Base-by-base conservation (phyloP, 2,113 vertebrate species). In the Hippocampus guttulatus region DNA sequence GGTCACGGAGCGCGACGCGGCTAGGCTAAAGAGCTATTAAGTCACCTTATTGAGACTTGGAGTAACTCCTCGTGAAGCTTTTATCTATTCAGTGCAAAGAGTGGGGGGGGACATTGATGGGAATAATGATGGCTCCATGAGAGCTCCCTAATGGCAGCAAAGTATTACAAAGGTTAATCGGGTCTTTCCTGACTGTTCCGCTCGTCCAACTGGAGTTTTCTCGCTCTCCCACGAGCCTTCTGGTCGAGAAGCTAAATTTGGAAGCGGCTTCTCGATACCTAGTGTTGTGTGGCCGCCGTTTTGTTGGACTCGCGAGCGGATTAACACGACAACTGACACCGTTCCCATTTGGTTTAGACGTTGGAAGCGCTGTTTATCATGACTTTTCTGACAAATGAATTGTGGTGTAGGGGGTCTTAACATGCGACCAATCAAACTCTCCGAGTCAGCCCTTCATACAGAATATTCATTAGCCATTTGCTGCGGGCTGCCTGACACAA, bases 221-320 rank as follows among this genome's bases (percentile, higher is more conserved):
- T 85, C 89, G 70, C 88, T 85, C 89, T 86, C 88, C 87, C 83
- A 87, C 87, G 77, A 85, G 81, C 85, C 87, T 87, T 88, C 85
- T 91, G 89, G 84, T 76, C 80, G 45, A 83, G 10, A 76, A 78
- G 79, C 81, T 71, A 76, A 71, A 80, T 87, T 75, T 77, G 75
- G 60, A 54, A 77, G 75, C 68, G 11, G 2, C 30, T 21, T 30
- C 18, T 9, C 10, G 30, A 3, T 62, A 40, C 60, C 8, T 62
- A 2, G 27, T 23, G 15, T 8, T 20, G 6, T 21, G 49, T 52
- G 9, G 18, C 18, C 18, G 30, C 60, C 60, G 38, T 62, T 38
- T 38, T 33, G 16, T 58, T 38, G 60, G 60, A 10, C 15, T 2
- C 58, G 7, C 8, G 5, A 0, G 7, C 16, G 14, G 47, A 49